Conservation (phyloP, 2,113 vertebrate genomes). For the Myanophis thanlyinensis region DNA sequence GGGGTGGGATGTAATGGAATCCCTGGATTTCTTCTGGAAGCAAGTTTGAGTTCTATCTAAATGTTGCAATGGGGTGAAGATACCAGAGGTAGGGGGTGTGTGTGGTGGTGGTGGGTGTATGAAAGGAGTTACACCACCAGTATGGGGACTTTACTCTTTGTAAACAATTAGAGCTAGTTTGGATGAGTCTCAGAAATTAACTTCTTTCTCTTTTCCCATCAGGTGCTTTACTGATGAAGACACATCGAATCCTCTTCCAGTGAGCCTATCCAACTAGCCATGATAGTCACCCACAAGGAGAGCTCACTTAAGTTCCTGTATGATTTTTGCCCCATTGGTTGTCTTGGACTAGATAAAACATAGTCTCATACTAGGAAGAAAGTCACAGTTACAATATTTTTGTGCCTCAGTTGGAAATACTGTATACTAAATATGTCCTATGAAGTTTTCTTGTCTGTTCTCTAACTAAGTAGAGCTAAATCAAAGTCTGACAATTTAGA, state of each 20-base stretch:
- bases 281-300: neutral
- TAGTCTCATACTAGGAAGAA: neutral
- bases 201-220: neutral
- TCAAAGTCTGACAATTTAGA: neutral
- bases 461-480: neutral
- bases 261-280: neutral
- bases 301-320: neutral
- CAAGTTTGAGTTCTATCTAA: neutral
- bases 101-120: neutral
- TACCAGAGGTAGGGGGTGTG: no score
- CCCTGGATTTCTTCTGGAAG: neutral
- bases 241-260: neutral
- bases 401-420: neutral
- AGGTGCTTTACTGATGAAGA: neutral
- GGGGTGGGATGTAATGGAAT: neutral
- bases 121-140: neutral
- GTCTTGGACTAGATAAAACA: neutral
- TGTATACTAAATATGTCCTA: neutral
- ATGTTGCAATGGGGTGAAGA: neutral
- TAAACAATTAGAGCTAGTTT: neutral
- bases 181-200: neutral
- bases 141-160: neutral
- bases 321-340: neutral
- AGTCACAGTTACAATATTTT: neutral
- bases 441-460: neutral